Conservation (phyloP, 2,113 vertebrate genomes). For the Rhinopomastus cyanomelas region DNA sequence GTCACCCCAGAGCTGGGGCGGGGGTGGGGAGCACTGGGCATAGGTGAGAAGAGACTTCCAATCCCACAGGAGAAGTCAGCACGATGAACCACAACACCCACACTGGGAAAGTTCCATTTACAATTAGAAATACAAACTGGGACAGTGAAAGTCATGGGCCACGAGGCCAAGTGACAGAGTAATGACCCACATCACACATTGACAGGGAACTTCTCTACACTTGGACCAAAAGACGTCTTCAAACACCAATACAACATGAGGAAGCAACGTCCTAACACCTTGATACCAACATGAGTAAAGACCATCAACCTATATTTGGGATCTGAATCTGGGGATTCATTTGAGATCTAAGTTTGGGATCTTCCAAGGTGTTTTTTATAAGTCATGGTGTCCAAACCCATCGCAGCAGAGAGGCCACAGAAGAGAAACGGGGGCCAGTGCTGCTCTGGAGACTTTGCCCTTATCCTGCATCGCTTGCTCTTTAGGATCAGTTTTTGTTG, state of each 20-base stretch:
- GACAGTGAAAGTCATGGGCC: background rate
- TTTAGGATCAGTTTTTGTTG: background rate
- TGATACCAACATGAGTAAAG: background rate
- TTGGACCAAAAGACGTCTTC: background rate
- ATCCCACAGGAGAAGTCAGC: background rate
- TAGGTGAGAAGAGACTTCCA: background rate
- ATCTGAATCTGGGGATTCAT: background rate
- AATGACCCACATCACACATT: background rate
- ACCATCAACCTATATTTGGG: background rate
- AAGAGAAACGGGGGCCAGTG: background rate
- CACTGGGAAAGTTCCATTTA: background rate
- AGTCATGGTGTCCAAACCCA: background rate
- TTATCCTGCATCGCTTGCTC: background rate
- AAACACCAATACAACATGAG: rapidly evolving
- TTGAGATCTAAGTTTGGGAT: background rate
- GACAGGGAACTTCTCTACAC: background rate
- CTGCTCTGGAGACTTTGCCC: background rate
- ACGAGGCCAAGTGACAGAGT: background rate
- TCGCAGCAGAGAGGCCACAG: background rate
- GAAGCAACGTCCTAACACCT: background rate
- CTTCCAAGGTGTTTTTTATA: background rate
- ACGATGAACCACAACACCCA: background rate
- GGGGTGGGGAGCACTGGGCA: rapidly evolving
- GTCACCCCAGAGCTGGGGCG: background rate
- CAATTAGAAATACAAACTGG: background rate